Conservation (phyloP, 1,140 invertebrate genomes). For the Antheraea pernyi region DNA sequence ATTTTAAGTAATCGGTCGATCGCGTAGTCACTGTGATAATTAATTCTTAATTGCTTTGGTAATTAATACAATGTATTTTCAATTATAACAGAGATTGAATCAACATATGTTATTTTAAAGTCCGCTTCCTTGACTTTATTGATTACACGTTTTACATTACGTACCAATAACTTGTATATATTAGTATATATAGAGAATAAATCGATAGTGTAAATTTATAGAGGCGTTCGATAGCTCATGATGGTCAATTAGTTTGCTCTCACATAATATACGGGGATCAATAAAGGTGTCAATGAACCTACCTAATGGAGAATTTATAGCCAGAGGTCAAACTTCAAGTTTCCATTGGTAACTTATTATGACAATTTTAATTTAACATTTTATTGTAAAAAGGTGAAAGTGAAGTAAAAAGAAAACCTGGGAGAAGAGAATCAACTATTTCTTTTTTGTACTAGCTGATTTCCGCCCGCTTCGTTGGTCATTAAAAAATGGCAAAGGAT, state of each 20-base stretch:
- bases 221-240: constrained; percentile 48
- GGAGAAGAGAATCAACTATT: too few relatives aligned
- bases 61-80: too few relatives aligned
- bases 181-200: not conserved
- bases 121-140: not conserved
- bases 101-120: not conserved
- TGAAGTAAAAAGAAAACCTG: not conserved
- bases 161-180: not conserved
- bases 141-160: not conserved
- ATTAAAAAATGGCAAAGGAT: too few relatives aligned
- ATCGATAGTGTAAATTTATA: constrained; percentile 25
- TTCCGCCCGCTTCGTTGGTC: too few relatives aligned
- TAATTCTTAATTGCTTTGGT: too few relatives aligned
- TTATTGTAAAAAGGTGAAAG: not conserved
- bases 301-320: not conserved
- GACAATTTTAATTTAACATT: not conserved
- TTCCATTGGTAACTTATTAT: not conserved
- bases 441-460: too few relatives aligned
- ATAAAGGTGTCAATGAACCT: constrained; percentile 44
- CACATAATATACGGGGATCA: constrained; percentile 27
- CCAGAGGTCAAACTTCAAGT: not conserved
- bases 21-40: too few relatives aligned
- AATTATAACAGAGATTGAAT: too few relatives aligned
- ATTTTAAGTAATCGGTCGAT: too few relatives aligned
- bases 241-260: constrained; percentile 59